Percentiles rank a stretch among this genome's conserved stretches.
Conservation (phyloP, 2,113 vertebrate species). For the Balaenoptera acutorostrata region DNA sequence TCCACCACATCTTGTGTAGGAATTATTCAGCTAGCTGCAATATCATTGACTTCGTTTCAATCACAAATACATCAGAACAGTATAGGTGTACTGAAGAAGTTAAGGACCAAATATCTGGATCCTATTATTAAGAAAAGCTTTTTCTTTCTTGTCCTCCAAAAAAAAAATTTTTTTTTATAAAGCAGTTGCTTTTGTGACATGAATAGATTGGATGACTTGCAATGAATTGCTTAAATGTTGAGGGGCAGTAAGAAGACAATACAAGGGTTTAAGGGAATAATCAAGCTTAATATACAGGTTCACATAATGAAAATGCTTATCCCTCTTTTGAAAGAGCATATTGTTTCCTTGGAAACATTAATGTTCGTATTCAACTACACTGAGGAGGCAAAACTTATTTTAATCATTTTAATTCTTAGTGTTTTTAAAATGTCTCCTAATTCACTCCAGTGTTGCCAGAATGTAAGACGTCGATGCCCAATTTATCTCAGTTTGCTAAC, state of each 20-base stretch:
- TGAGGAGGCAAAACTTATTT: not conserved
- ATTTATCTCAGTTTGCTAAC: not conserved
- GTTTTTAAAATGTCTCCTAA: not conserved
- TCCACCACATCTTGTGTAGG: rapidly evolving
- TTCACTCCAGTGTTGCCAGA: not conserved
- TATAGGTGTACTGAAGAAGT: too few species aligned
- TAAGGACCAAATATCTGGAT: not conserved
- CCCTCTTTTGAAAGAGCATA: not conserved
- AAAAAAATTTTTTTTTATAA: too few species aligned
- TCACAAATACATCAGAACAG: not conserved
- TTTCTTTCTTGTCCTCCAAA: not conserved
- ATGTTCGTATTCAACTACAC: rapidly evolving
- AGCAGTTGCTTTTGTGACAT: not conserved
- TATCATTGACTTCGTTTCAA: not conserved
- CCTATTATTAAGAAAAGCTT: not conserved
- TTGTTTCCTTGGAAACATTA: not conserved
- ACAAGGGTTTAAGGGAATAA: not conserved
- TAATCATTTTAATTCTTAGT: not conserved
- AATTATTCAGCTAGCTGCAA: rapidly evolving
- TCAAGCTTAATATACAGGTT: not conserved
- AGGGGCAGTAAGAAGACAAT: not conserved
- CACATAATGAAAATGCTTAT: not conserved
- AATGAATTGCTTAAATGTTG: not conserved
- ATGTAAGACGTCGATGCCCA: not conserved
- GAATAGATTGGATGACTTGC: not conserved